Conservation (phyloP, 2,888 invertebrate genomes). For the Colletes collaris region DNA sequence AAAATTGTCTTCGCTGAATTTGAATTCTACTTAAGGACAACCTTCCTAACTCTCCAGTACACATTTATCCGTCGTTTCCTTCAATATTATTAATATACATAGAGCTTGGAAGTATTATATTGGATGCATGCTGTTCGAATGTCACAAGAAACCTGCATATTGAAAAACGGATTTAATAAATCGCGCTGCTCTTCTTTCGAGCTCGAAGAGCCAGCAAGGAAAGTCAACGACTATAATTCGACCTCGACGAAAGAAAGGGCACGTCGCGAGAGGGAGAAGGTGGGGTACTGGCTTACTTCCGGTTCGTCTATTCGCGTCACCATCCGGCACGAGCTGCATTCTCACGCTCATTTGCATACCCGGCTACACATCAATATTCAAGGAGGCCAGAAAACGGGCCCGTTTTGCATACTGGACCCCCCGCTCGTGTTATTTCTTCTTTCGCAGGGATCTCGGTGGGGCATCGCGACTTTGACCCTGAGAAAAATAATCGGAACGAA, state of each 20-base stretch:
- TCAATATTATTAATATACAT: neutral
- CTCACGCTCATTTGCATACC: slow-evolving; percentile 82
- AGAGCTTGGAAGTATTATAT: no score
- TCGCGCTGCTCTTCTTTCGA: slow-evolving; percentile 4
- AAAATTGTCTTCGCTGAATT: no score
- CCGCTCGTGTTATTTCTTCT: slow-evolving; percentile 77
- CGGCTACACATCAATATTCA: slow-evolving; percentile 81
- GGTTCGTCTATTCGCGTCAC: slow-evolving; percentile 76
- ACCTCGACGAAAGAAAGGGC: slow-evolving; percentile 49
- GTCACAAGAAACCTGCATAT: neutral
- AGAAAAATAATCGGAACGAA: slow-evolving; percentile 59
- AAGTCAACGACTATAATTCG: slow-evolving; percentile 54
- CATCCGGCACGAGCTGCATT: slow-evolving; percentile 80
- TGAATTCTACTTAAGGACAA: no score
- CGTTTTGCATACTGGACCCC: slow-evolving; percentile 80
- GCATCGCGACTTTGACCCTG: slow-evolving; percentile 68
- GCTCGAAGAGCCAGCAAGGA: slow-evolving; percentile 18
- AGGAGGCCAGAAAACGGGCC: slow-evolving; percentile 78
- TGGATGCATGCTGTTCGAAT: neutral
- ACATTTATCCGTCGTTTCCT: neutral
- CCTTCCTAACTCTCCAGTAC: no score
- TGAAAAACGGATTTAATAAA: slow-evolving; percentile 8
- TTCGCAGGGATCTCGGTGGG: slow-evolving; percentile 73
- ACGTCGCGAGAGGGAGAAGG: slow-evolving; percentile 45
- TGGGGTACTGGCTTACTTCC: slow-evolving; percentile 73